Evolutionary conservation across 1,140 invertebrate genomes (phyloP).

Genomic region (Potamilus streckersoni): DNA sequence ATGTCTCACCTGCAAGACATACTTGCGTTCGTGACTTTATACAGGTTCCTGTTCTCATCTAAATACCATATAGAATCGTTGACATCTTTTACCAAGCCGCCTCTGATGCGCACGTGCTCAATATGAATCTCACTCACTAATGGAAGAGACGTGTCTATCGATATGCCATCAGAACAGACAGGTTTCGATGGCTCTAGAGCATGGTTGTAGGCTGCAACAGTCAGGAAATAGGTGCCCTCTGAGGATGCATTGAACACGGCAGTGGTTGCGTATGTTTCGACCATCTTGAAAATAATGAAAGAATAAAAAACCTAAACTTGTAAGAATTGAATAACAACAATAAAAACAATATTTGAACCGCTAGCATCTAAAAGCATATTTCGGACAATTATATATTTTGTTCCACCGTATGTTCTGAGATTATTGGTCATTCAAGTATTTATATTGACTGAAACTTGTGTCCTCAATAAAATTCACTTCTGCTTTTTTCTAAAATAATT

Average conservation of each 20-base stretch:
- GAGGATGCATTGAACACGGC: constrained; percentile 18
- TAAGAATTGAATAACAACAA: not conserved
- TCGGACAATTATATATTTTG: no score
- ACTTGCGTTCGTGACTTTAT: no score
- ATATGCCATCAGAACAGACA: constrained; percentile 51
- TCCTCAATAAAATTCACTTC: constrained; percentile 4
- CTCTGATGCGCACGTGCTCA: constrained; percentile 18
- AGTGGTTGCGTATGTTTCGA: constrained; percentile 29
- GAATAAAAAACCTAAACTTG: no score
- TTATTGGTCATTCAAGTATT: not conserved
- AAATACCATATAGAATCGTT: no score
- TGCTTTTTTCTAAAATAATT: not conserved
- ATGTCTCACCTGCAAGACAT: no score
- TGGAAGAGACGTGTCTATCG: constrained; percentile 28
- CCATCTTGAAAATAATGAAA: constrained; percentile 14
- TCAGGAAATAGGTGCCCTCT: constrained; percentile 36
- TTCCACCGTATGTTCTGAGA: not conserved
- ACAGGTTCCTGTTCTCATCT: no score
- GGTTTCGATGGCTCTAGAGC: constrained; percentile 40
- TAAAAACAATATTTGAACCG: not conserved
- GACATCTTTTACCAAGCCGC: constrained; percentile 28
- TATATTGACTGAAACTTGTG: not conserved
- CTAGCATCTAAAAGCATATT: no score
- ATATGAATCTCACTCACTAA: constrained; percentile 26
- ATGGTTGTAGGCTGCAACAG: constrained; percentile 49